Base-by-base conservation (phyloP, 2,888 invertebrate genomes). In the Candidula unifasciata region DNA sequence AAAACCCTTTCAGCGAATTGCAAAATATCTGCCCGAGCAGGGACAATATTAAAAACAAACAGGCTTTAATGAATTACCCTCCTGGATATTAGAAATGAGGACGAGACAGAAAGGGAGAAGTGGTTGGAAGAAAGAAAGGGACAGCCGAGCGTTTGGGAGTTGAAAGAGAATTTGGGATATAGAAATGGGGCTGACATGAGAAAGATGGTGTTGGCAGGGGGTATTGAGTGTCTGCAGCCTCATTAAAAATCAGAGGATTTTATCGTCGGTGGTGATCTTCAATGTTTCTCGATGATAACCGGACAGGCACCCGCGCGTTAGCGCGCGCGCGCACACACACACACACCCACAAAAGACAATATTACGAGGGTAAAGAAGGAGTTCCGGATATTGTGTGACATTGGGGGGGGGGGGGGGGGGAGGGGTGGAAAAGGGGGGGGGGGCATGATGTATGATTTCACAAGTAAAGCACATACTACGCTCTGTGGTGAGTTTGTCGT, bases 1-100 rank as follows among this genome's bases (percentile, higher is more conserved):
- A 80, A 80, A 79, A 80, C 68, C 80, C 68, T 80, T 80, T 80
- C 57, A 80, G 80, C 68, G n/a, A 80, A 80, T 80, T 80, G 80
- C 80, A 66, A 80, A 80, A 68, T 68, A 33, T 66, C 64, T 60
- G 3, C 13, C 44, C 68, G 54, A 80, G 68, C 52, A 52, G 44
- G 68, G 80, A 80, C 66, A 80, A 80, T 80, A 80, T 80, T 80
- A 52, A 68, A 37, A 80, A 80, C 80, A 80, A 80, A 80, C 80
- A 80, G 44, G 68, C 52, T 80, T 80, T 80, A 68, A 80, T 80
- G 80, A 80, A 80, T 80, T 80, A 80, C 68, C 80, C 52, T 30
- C 68, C 35, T 16, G 8, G 44, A 68, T 66, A 80, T 68, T 66
- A 44, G 80, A 37, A 66, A 52, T 68, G 52, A n/a, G 35, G 64